Conservation (phyloP, 2,797 vertebrate genomes). For the Muraenolepis orangiensis region DNA sequence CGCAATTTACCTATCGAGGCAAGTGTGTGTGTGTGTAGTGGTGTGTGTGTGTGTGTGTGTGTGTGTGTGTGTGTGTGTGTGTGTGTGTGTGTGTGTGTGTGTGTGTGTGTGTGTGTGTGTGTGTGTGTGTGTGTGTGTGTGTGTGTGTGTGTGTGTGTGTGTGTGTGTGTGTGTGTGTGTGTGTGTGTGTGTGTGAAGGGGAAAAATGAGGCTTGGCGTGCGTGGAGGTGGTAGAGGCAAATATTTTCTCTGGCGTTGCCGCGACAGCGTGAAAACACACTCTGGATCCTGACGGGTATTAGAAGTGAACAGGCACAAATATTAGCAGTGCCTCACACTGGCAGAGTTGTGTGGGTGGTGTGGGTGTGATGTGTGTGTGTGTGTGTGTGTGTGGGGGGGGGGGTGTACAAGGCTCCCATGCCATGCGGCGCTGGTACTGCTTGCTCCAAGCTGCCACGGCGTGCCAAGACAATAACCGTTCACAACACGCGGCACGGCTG, state of each 20-base stretch:
- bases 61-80: no score
- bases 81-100: constrained; percentile 16
- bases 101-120: constrained; percentile 33
- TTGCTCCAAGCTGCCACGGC: constrained; percentile 1
- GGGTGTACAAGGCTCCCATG: constrained; percentile 27
- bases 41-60: no score
- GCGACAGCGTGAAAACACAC: constrained; percentile 63
- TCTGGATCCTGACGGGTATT: constrained; percentile 72
- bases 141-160: background rate
- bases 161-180: background rate
- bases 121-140: background rate
- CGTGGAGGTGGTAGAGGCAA: constrained; percentile 44
- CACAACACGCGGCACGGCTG: background rate
- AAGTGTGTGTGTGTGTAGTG: no score
- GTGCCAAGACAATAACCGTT: background rate
- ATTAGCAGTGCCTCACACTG: constrained; percentile 70
- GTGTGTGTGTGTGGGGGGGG: constrained; percentile 24
- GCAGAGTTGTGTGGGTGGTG: constrained; percentile 36
- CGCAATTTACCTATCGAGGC: constrained; percentile 63
- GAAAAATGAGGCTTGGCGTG: constrained; percentile 27
- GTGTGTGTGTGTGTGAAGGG: constrained; percentile 28
- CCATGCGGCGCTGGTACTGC: constrained; percentile 13
- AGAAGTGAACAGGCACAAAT: constrained; percentile 71
- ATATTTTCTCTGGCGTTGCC: constrained; percentile 73
- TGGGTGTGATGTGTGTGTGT: no score